Conservation (phyloP, 2,113 vertebrate genomes). For the Channa argus region DNA sequence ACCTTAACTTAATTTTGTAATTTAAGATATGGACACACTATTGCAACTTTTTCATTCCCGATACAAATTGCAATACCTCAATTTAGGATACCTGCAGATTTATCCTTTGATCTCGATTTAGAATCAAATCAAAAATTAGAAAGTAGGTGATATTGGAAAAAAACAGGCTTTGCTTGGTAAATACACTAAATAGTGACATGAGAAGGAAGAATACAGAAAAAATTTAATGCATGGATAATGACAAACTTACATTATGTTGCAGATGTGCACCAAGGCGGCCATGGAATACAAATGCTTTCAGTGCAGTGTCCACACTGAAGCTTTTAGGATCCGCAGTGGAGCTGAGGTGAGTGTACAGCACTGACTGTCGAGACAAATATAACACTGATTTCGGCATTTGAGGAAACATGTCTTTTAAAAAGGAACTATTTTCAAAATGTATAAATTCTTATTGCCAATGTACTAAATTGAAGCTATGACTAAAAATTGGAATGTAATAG, state of each 20-base stretch:
- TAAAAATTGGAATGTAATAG: no score
- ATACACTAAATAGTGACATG: no score
- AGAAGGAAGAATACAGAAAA: not conserved
- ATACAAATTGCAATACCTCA: not conserved
- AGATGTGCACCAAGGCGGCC: conserved; percentile 88
- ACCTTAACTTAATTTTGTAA: not conserved
- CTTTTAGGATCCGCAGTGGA: conserved; percentile 40
- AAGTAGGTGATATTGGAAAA: no score
- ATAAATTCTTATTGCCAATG: no score
- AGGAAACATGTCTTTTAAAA: not conserved
- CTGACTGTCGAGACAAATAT: conserved; percentile 73
- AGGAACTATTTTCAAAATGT: not conserved
- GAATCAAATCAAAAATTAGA: no score
- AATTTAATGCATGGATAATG: not conserved
- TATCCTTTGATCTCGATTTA: no score
- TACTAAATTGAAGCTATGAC: no score
- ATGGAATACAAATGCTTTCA: conserved; percentile 86
- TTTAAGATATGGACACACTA: not conserved
- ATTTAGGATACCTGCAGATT: not conserved
- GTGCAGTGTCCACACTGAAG: conserved; percentile 75
- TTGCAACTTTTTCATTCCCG: not conserved
- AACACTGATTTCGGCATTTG: not conserved
- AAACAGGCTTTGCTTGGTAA: no score
- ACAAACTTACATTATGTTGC: conserved; percentile 85
- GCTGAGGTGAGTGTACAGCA: conserved; percentile 82